Evolutionary conservation across 2,888 invertebrate species (phyloP).

Genomic region (Allygus modestus): DNA sequence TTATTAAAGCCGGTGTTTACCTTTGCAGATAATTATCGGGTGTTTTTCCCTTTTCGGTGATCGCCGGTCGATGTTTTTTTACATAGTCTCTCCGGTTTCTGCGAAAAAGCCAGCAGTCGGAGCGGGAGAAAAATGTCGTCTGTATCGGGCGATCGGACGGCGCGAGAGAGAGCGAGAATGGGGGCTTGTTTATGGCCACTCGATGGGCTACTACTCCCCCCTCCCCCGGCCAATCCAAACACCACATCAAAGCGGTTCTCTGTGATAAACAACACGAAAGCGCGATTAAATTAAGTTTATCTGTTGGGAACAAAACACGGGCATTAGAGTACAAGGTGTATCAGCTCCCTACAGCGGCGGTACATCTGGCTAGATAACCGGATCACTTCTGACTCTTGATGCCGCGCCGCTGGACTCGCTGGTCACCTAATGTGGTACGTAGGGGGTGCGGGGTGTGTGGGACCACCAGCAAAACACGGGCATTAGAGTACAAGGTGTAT

Average conservation of each 20-base stretch:
- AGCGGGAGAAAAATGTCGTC: constrained; percentile 54
- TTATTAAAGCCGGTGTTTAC: constrained; percentile 59
- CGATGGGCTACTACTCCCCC: constrained; percentile 55
- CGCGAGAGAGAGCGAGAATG: constrained; percentile 28
- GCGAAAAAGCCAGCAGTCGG: constrained; percentile 50
- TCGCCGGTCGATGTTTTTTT: constrained; percentile 50
- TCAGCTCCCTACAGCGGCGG: constrained; percentile 45
- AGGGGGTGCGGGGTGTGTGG: background rate
- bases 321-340: constrained; percentile 57
- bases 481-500: constrained; percentile 51
- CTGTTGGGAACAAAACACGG: constrained; percentile 55
- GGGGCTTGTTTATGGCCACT: constrained; percentile 55
- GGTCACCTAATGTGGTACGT: background rate
- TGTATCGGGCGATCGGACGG: constrained; percentile 57
- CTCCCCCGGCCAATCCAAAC: constrained; percentile 46
- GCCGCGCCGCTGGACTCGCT: background rate
- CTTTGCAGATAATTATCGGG: constrained; percentile 57
- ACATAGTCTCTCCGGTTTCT: constrained; percentile 57
- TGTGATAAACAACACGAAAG: constrained; percentile 55
- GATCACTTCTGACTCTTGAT: constrained; percentile 24
- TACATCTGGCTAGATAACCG: constrained; percentile 40
- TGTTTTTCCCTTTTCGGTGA: constrained; percentile 55
- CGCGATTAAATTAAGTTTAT: constrained; percentile 59
- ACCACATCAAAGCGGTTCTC: constrained; percentile 58
- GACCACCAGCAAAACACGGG: background rate